Conservation (phyloP, 2,797 vertebrate species). For the Pachyuromys duprasi region DNA sequence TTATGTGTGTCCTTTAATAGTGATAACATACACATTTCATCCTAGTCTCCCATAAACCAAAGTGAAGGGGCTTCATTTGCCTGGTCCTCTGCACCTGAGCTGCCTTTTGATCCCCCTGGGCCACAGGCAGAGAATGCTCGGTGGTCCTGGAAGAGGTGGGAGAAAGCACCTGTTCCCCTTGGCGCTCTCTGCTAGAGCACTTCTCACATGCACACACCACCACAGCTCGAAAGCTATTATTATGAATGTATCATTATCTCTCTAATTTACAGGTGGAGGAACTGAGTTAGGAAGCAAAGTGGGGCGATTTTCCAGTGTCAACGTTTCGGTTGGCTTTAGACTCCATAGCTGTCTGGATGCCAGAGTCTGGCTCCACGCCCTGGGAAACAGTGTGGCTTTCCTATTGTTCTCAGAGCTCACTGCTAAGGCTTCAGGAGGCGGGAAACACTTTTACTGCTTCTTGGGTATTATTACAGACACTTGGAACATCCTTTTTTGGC, state of each 20-base stretch:
- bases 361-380: not conserved
- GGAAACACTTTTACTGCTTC: slow-evolving; percentile 3
- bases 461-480: slow-evolving; percentile 1
- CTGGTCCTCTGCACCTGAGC: not conserved
- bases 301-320: slow-evolving; percentile 47
- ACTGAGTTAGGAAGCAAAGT: slow-evolving; percentile 41
- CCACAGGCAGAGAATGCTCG: not conserved
- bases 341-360: not conserved
- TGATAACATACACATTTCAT: not conserved
- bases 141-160: not conserved
- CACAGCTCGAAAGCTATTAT: slow-evolving; percentile 17
- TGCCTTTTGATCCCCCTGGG: not conserved
- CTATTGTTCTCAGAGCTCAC: not conserved
- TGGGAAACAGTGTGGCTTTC: not conserved
- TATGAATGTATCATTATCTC: slow-evolving; percentile 54
- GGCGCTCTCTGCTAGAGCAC: not conserved
- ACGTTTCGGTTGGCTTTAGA: slow-evolving; percentile 36
- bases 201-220: not conserved
- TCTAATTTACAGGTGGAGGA: slow-evolving; percentile 63
- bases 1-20: not conserved
- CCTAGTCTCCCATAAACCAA: not conserved
- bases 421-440: not conserved
- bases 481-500: not conserved
- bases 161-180: not conserved
- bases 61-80: not conserved